Evolutionary conservation across 2,113 vertebrate genomes (phyloP), one percentile per base, ranked within the genome.

Genomic region (Cottus gobio): DNA sequence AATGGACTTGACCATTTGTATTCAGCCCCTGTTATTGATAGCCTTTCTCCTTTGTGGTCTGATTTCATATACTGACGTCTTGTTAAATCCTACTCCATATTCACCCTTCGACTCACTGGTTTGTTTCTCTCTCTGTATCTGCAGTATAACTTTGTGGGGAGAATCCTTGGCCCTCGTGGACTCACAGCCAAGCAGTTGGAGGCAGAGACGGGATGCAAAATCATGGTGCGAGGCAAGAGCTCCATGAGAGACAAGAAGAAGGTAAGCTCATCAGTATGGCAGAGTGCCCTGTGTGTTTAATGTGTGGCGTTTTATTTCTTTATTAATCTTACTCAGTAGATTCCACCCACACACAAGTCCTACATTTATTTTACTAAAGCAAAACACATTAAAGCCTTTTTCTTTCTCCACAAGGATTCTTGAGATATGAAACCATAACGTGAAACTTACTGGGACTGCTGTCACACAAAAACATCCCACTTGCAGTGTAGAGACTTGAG

Each of bases 211-310:
- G 95, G 95, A 85, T 96, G 95, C 88, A 96, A 96, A 92, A 96
- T 96, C 86, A 96, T 96, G 95, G 95, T 96, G 82, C 90, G 95
- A 90, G 95, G 95, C 64, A 95, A 95, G 80, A 96, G 95, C 88
- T 96, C 95, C 85, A 96, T 96, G 95, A 93, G 95, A 84, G 95
- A 96, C 93, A 95, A 93, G 81, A 96, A 96, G 91, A 96, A 96
- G 95, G 95, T 96, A 91, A 92, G 92, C 20, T 54, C 44, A 48
- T 63, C 44, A 30, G 20, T 3, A 2, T 63, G 28, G 39, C 62
- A 30, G 13, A 18, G 36, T 57, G 58, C 36, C 34, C 15, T 13
- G 58, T 77, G 64, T 50, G 24, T 85, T 77, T 66, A 26, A 54
- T 60, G 54, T 52, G 22, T 50, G 46, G 9, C 57, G 1, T 46